These are phyloP conservation scores for Brachyhypopomus gauderio DNA, from an alignment of 2,113 vertebrate genomes.

Conservation along the genomic window DNA sequence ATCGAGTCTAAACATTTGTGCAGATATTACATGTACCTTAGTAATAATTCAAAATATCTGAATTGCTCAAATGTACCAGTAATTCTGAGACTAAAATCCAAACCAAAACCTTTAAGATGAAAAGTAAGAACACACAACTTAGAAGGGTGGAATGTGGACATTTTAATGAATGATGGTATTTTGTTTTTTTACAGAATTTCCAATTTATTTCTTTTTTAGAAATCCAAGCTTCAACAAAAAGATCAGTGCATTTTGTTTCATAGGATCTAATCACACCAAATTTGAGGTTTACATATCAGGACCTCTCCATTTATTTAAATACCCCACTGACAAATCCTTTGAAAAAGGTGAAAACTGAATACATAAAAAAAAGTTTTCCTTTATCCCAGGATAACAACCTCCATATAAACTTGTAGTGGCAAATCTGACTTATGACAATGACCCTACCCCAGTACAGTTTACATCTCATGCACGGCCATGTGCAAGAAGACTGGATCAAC, in stretches of 20 bases:
- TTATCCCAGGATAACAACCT: constrained; percentile 3
- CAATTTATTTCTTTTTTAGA: constrained; percentile 49
- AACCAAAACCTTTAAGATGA: too few species aligned
- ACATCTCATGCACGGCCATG: constrained; percentile 14
- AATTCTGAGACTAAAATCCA: too few species aligned
- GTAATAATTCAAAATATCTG: too few species aligned
- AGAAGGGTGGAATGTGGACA: constrained; percentile 68
- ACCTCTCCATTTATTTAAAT: constrained; percentile 37
- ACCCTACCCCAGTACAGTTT: constrained; percentile 29
- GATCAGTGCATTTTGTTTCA: constrained; percentile 70
- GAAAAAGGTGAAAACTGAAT: constrained; percentile 6
- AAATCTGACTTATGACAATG: constrained; percentile 5
- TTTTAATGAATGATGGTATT: constrained; percentile 67
- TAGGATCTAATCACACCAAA: constrained; percentile 20
- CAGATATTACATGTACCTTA: too few species aligned
- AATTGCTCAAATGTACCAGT: too few species aligned
- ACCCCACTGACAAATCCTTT: constrained; percentile 20
- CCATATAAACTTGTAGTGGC: constrained; percentile 38
- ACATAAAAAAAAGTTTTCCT: constrained; percentile 7
- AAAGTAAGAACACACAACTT: background rate
- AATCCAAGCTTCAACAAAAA: constrained; percentile 55
- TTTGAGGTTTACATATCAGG: background rate
- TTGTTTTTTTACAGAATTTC: constrained; percentile 54
- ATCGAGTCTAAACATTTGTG: too few species aligned
- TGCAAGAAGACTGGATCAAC: constrained; percentile 30